Conservation (phyloP, 2,113 vertebrate species). For the Hydrochoerus hydrochaeris region DNA sequence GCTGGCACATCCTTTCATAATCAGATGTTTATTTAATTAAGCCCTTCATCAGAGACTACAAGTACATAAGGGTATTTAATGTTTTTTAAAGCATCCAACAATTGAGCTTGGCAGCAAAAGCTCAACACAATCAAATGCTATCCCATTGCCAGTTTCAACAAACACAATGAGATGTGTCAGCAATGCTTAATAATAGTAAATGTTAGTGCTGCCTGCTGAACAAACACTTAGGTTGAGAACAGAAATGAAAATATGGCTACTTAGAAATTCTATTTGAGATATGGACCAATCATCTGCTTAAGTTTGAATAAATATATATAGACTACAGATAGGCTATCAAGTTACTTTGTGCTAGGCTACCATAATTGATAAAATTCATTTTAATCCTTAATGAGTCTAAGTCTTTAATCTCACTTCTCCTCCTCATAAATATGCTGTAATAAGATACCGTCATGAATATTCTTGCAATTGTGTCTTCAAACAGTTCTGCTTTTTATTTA, state of each 20-base stretch:
- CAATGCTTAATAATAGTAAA: not conserved
- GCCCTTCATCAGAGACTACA: conserved; percentile 51
- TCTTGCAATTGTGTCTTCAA: not conserved
- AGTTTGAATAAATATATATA: conserved; percentile 47
- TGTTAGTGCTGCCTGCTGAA: not conserved
- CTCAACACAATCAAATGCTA: conserved; percentile 30
- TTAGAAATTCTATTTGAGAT: not conserved
- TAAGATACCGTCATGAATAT: not conserved
- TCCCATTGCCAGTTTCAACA: conserved; percentile 38
- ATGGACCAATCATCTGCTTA: conserved; percentile 7
- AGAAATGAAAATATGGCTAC: conserved; percentile 10
- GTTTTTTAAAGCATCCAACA: conserved; percentile 64
- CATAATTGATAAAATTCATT: not conserved
- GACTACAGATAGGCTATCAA: conserved; percentile 27
- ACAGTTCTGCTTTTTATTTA: not conserved
- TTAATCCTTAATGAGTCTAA: conserved; percentile 29
- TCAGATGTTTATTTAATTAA: conserved; percentile 69
- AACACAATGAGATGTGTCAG: conserved; percentile 41
- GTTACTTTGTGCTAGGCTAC: not conserved
- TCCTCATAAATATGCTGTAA: not conserved
- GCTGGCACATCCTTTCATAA: conserved; percentile 43
- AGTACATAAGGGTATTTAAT: conserved; percentile 28
- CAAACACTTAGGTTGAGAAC: conserved; percentile 25
- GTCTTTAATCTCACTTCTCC: not conserved
- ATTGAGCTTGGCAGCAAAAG: conserved; percentile 61